Base-by-base conservation (phyloP, 2,888 invertebrate genomes). In the Nemotelus nigrinus region DNA sequence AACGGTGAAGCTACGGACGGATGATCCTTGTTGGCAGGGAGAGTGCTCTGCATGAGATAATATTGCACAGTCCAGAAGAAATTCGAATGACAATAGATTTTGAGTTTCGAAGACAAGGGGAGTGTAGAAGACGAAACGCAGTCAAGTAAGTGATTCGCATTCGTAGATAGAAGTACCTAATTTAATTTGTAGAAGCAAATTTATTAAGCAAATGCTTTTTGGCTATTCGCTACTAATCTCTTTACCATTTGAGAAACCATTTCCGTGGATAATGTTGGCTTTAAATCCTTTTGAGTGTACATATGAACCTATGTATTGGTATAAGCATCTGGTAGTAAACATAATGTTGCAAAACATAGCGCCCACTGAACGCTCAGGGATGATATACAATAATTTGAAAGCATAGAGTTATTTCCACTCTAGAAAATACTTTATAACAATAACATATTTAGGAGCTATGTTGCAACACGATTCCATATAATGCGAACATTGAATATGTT, bases 31-130 rank as follows among this genome's bases (percentile, higher is more conserved):
- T 78, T 78, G 64, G 72, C 65, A 78, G 78, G 78, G 72, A 63
- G 76, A 76, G 76, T 78, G 72, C 63, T 53, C 75, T 68, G 76
- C 71, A 72, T 58, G 72, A 78, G 78, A 78, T 78, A 78, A 75
- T 76, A 78, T 76, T 76, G 70, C 76, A 71, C 55, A 76, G 76
- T 60, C 72, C 57, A 76, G n/a, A 41, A 65, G 65, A 71, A 60
- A 76, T 70, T 72, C 63, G 70, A 64, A 53, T 70, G 72, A 78
- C 78, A 78, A 78, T 78, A 64, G 67, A 7, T 68, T 4, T 25
- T 25, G 25, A 53, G 58, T n/a, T 25, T 1, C 25, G 7, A 25
- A 10, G 25, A 58, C 58, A 7, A 44, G 47, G 45, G 47, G 48
- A 47, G 74, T 45, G 7, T n/a, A 2, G n/a, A 60, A 41, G 68